Evolutionary conservation across 1,140 invertebrate species (phyloP).

Genomic region (Lucilia sericata): DNA sequence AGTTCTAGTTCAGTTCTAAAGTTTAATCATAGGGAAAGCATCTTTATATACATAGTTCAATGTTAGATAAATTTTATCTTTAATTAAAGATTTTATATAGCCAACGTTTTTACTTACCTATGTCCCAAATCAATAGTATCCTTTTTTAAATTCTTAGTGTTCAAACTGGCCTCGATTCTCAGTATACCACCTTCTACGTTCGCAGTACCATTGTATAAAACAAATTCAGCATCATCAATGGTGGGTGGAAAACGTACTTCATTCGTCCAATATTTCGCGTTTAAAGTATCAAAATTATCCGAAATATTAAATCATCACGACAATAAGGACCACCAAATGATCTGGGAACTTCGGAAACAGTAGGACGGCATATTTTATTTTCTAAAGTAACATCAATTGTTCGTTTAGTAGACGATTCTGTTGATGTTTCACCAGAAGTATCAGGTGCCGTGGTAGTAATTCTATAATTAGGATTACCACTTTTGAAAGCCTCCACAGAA

Average conservation of each 20-base stretch:
- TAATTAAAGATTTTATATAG: no score
- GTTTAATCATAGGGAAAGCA: no score
- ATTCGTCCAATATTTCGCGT: slow-evolving; percentile 42
- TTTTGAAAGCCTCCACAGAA: slow-evolving; percentile 28
- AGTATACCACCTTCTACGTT: slow-evolving; percentile 40
- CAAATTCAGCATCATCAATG: slow-evolving; percentile 47
- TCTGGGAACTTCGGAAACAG: not conserved
- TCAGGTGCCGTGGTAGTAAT: not conserved
- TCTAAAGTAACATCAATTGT: not conserved
- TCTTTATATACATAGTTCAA: no score
- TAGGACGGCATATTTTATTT: not conserved
- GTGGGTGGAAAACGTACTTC: slow-evolving; percentile 47
- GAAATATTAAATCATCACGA: slow-evolving; percentile 50
- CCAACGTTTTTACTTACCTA: not conserved
- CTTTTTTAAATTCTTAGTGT: slow-evolving; percentile 11
- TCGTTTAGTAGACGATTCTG: not conserved
- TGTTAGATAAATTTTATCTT: no score
- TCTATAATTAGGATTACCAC: not conserved
- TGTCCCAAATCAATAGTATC: slow-evolving; percentile 38
- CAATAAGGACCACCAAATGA: slow-evolving; percentile 34
- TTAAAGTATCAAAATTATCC: slow-evolving; percentile 50
- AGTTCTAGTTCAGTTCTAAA: no score
- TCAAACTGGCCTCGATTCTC: slow-evolving; percentile 41
- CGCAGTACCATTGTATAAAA: slow-evolving; percentile 42
- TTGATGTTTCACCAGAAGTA: not conserved